Conservation (phyloP, 2,888 invertebrate species). For the Drosophila bunnanda region DNA sequence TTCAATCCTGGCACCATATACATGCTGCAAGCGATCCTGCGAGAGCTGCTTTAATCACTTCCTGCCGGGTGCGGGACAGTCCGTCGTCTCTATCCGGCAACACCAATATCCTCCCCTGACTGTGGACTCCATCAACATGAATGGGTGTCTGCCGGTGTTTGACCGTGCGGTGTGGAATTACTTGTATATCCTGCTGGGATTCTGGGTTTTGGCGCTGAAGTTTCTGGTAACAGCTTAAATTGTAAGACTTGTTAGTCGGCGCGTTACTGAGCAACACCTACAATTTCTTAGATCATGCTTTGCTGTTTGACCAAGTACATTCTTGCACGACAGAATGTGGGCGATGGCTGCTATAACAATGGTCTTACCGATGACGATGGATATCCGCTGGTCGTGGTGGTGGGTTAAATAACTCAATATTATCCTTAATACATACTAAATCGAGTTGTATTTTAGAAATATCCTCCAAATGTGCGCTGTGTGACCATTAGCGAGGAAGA, state of each 20-base stretch:
- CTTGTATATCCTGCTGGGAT: constrained; percentile 60
- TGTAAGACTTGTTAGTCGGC: not conserved
- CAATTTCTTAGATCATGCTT: constrained; percentile 53
- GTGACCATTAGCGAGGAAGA: constrained; percentile 72
- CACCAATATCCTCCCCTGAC: constrained; percentile 57
- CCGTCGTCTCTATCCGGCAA: not conserved
- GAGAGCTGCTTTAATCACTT: constrained; percentile 57
- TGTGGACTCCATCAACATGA: constrained; percentile 68
- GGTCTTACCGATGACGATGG: constrained; percentile 73
- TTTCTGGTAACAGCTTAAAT: constrained; percentile 51
- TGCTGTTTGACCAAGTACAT: constrained; percentile 73
- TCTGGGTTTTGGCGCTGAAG: constrained; percentile 60
- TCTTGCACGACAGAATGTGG: constrained; percentile 61
- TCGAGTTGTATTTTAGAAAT: constrained; percentile 52
- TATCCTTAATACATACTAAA: not conserved
- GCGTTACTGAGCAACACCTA: no score
- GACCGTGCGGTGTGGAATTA: constrained; percentile 50
- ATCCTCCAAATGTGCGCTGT: constrained; percentile 75
- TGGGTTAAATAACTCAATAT: constrained; percentile 20
- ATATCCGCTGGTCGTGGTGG: constrained; percentile 71
- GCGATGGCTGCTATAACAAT: constrained; percentile 51
- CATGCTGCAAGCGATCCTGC: constrained; percentile 72
- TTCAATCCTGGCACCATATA: constrained; percentile 74
- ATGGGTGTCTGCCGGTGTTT: constrained; percentile 73
- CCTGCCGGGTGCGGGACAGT: constrained; percentile 29